Conservation (phyloP, 2,113 vertebrate species). For the Oenanthe melanoleuca region DNA sequence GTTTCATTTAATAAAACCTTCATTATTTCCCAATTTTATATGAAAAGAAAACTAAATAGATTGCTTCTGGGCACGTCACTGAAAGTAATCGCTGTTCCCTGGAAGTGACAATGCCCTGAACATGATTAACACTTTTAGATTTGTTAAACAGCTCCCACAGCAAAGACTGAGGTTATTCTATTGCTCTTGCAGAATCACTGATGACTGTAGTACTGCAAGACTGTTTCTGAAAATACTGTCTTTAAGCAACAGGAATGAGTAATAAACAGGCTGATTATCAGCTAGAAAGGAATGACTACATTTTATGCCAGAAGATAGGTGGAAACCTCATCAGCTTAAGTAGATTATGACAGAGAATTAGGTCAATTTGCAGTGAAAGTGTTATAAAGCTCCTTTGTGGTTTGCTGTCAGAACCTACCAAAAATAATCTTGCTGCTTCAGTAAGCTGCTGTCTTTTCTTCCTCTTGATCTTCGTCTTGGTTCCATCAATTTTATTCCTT, state of each 20-base stretch:
- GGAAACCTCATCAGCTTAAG: background rate
- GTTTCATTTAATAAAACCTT: conserved; percentile 63
- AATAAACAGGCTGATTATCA: conserved; percentile 10
- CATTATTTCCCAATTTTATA: conserved; percentile 53
- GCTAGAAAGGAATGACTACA: background rate
- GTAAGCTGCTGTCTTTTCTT: background rate
- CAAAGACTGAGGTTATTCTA: conserved; percentile 3
- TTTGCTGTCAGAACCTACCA: background rate
- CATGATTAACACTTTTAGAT: conserved; percentile 51
- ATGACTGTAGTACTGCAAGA: background rate
- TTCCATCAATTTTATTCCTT: background rate
- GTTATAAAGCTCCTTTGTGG: background rate
- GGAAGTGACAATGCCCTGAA: conserved; percentile 44
- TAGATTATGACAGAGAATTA: conserved; percentile 28
- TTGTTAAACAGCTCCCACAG: conserved; percentile 17
- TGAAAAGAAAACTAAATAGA: conserved; percentile 46
- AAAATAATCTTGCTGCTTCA: background rate
- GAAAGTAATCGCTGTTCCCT: conserved; percentile 42
- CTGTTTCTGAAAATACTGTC: background rate
- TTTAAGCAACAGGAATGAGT: background rate
- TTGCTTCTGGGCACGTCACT: conserved; percentile 15
- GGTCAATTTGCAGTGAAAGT: conserved; percentile 36
- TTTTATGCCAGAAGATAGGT: conserved; percentile 19
- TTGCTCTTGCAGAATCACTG: background rate
- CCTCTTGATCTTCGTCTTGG: background rate